These are phyloP conservation scores for Copidosoma aretas DNA, from an alignment of 2,888 invertebrate species.

Conservation along the genomic window DNA sequence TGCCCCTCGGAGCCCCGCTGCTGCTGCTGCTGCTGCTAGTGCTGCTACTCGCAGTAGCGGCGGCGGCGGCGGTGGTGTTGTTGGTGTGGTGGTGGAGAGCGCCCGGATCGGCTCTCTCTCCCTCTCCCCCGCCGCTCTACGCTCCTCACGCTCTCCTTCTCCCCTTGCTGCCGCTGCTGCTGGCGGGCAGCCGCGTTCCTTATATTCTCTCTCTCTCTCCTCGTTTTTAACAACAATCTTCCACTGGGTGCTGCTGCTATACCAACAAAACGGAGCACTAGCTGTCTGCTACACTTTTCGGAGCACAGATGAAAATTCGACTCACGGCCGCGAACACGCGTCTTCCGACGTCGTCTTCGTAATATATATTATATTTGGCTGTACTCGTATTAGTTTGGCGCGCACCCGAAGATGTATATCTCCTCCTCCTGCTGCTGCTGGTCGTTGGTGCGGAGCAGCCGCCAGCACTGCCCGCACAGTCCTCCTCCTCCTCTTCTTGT, in stretches of 20 bases:
- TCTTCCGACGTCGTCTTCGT: too few species aligned
- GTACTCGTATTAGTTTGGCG: too few species aligned
- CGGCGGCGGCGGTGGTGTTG: constrained; percentile 56
- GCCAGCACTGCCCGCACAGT: too few species aligned
- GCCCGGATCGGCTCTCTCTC: not conserved
- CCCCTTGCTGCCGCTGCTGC: constrained; percentile 12
- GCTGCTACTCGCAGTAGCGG: constrained; percentile 10
- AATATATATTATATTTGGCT: too few species aligned
- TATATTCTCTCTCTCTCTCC: not conserved
- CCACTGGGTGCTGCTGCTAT: too few species aligned
- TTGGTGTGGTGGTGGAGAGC: constrained; percentile 60
- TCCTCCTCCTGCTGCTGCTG: too few species aligned
- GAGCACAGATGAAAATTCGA: too few species aligned
- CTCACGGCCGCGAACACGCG: too few species aligned
- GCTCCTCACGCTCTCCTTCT: constrained; percentile 18
- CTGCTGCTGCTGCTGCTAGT: too few species aligned
- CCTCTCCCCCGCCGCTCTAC: not conserved
- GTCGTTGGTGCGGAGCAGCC: too few species aligned
- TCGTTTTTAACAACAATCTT: not conserved
- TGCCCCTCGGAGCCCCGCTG: constrained; percentile 1
- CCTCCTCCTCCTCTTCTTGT: constrained; percentile 19
- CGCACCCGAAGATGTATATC: too few species aligned
- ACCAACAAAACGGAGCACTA: not conserved
- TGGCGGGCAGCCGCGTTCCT: not conserved
- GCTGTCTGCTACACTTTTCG: too few species aligned